These are phyloP conservation scores for Sakesphorus luctuosus DNA, from an alignment of 2,113 vertebrate species.

Conservation along the genomic window DNA sequence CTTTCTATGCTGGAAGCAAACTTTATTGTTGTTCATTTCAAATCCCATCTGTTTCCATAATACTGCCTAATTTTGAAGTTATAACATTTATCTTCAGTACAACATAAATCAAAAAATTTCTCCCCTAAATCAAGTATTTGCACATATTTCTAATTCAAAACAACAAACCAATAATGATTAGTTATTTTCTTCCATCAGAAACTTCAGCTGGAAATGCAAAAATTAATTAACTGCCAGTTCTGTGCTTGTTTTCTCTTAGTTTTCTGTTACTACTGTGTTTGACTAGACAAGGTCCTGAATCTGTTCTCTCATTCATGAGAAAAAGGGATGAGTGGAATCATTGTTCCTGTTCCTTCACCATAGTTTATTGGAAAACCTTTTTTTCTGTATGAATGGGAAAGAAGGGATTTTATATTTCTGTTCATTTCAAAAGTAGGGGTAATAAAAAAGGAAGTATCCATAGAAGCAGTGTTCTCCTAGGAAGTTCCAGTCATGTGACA, in stretches of 20 bases:
- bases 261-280: background rate
- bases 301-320: background rate
- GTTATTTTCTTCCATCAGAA: constrained; percentile 37
- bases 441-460: background rate
- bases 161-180: constrained; percentile 40
- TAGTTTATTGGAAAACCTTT: background rate
- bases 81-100: constrained; percentile 56
- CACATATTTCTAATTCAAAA: constrained; percentile 34
- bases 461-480: background rate
- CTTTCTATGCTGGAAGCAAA: constrained; percentile 62
- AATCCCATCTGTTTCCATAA: constrained; percentile 69
- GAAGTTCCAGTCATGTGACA: background rate
- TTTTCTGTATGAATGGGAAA: background rate
- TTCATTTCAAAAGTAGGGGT: background rate
- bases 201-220: constrained; percentile 11
- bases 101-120: constrained; percentile 44
- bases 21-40: constrained; percentile 70
- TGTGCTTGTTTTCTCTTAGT: background rate
- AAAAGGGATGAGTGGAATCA: background rate
- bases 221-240: constrained; percentile 45
- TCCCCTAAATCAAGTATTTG: constrained; percentile 60
- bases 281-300: background rate
- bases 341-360: background rate
- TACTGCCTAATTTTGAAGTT: constrained; percentile 57
- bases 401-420: background rate